Conservation (phyloP, 2,797 vertebrate species). For the Manis javanica region DNA sequence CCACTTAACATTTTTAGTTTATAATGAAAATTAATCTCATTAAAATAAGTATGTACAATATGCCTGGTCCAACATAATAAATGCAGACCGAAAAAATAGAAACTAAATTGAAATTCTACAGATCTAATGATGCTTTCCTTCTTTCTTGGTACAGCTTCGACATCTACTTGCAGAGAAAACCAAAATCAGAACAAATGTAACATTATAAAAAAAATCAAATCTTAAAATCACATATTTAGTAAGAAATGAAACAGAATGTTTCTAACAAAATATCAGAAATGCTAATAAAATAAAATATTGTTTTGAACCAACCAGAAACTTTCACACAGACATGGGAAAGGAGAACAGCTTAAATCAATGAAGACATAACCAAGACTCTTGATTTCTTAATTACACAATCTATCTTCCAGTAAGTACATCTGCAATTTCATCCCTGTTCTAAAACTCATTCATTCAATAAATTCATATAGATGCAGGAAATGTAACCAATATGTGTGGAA, state of each 20-base stretch:
- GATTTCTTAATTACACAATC: slow-evolving; percentile 19
- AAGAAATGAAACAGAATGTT: background rate
- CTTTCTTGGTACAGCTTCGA: background rate
- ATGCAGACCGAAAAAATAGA: background rate
- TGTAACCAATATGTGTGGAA: background rate
- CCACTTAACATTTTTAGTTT: background rate
- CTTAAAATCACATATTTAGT: background rate
- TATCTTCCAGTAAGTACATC: background rate
- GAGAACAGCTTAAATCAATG: background rate
- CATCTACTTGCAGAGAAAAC: slow-evolving; percentile 14
- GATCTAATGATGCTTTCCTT: background rate
- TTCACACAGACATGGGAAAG: background rate
- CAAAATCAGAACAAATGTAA: background rate
- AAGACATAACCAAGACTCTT: background rate
- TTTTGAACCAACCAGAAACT: background rate
- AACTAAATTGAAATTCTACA: background rate
- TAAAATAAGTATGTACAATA: background rate
- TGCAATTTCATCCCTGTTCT: background rate
- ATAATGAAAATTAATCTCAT: slow-evolving; percentile 11
- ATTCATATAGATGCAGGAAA: background rate
- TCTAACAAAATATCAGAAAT: slow-evolving; percentile 6
- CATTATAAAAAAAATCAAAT: background rate
- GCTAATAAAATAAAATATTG: background rate
- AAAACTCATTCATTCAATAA: background rate
- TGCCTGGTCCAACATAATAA: background rate